phyloP scores from a whole-genome alignment of 2,113 vertebrate genomes.

The Columba livia region DNA sequence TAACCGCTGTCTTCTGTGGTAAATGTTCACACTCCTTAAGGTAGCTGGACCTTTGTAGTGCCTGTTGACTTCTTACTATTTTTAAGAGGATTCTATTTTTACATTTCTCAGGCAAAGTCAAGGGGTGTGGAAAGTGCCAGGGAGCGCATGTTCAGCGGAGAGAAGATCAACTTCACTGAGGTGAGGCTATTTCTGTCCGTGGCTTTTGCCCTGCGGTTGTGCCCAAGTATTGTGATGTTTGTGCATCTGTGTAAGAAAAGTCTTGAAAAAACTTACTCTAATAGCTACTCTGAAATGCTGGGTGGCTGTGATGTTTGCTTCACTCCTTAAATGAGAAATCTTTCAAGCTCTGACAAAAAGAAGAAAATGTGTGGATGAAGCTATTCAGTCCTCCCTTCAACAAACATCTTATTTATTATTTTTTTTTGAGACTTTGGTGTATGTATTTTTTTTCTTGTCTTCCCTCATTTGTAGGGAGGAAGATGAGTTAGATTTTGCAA shows the following conservation, averaged over 20 bases:
- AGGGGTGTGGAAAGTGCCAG: constrained; percentile 89
- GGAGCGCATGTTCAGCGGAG: constrained; percentile 90
- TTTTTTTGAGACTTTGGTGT: neutral
- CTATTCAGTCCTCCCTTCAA: neutral
- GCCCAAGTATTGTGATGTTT: neutral
- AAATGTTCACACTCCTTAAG: neutral
- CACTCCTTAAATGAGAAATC: neutral
- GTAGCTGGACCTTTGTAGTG: neutral
- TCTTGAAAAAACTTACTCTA: neutral
- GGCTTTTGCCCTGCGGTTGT: neutral
- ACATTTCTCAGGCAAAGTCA: constrained; percentile 84
- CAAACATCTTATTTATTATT: neutral
- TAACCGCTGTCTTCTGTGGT: neutral
- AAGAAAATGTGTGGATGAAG: neutral
- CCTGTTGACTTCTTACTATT: neutral
- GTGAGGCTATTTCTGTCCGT: constrained; percentile 67
- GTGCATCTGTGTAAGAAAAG: neutral
- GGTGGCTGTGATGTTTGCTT: neutral
- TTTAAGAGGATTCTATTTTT: constrained; percentile 15
- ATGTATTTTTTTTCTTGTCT: neutral
- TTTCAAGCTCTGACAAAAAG: neutral
- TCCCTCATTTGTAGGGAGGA: neutral
- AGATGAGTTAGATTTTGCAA: neutral
- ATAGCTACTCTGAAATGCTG: neutral
- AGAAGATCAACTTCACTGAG: constrained; percentile 98